phyloP scores from a whole-genome alignment of 2,797 vertebrate species.

The Anomalospiza imberbis region DNA sequence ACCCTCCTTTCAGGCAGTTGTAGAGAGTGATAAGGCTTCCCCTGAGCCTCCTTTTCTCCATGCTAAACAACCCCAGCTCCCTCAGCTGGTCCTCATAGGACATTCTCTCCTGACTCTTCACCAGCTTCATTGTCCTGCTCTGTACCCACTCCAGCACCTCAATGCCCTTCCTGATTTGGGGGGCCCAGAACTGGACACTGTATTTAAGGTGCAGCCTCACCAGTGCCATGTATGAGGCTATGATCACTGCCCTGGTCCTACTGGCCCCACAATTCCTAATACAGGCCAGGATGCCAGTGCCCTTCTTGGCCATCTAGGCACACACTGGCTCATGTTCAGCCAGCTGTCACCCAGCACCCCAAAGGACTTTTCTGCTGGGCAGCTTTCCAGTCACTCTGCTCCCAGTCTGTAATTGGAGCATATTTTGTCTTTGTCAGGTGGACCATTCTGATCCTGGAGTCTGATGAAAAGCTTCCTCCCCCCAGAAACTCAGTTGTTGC shows the following conservation, averaged over 20 bases:
- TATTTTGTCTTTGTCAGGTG: not conserved
- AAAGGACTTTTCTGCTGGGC: not conserved
- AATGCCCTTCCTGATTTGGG: too few species aligned
- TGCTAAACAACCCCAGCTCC: not conserved
- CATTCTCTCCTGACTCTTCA: not conserved
- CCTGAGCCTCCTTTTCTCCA: not conserved
- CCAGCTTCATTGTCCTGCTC: not conserved
- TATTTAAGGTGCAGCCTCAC: too few species aligned
- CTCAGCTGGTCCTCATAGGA: not conserved
- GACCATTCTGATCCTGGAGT: not conserved
- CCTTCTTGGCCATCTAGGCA: not conserved
- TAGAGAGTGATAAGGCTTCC: not conserved
- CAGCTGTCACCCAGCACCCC: not conserved
- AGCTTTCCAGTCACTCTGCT: not conserved
- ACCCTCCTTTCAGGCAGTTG: not conserved
- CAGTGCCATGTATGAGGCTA: rapidly evolving
- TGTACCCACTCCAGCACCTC: not conserved
- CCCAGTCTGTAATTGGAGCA: not conserved
- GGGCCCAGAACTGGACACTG: too few species aligned
- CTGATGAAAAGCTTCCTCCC: not conserved
- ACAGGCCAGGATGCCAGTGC: not conserved
- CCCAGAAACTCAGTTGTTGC: not conserved
- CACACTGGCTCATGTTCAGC: not conserved
- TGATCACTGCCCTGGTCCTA: not conserved
- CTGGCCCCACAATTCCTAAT: not conserved